Evolutionary conservation across 2,888 invertebrate genomes (phyloP).

Genomic region (Nymphalis polychloros): DNA sequence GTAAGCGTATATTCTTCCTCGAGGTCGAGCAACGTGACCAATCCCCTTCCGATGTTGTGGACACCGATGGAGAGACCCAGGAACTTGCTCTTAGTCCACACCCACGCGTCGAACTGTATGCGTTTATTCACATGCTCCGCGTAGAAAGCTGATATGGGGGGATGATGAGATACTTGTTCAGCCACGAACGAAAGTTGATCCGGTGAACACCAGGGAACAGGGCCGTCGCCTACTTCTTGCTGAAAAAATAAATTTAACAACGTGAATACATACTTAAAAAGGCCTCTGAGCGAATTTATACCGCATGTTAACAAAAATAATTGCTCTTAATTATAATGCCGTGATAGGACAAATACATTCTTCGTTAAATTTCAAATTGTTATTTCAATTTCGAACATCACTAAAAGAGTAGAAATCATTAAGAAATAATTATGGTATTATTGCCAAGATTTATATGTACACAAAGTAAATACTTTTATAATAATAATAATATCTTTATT

Average conservation of each 20-base stretch:
- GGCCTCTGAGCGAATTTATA: no score
- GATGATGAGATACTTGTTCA: constrained; percentile 99
- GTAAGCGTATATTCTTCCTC: constrained; percentile 97
- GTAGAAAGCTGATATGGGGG: constrained; percentile 99
- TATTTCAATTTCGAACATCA: no score
- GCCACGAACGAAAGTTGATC: constrained; percentile 96
- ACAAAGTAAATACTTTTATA: no score
- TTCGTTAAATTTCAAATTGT: no score
- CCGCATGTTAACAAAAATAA: no score
- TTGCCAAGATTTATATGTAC: no score
- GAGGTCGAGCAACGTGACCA: constrained; percentile 93
- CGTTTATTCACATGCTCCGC: constrained; percentile 96
- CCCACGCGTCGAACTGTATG: constrained; percentile 97
- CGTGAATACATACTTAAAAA: no score
- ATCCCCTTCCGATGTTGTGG: constrained; percentile 97
- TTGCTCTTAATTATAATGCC: no score
- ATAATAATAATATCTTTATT: no score
- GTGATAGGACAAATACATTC: no score
- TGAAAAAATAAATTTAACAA: constrained; percentile 32
- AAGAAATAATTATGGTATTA: no score
- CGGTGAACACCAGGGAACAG: constrained; percentile 93
- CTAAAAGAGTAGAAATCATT: no score
- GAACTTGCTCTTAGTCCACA: constrained; percentile 99
- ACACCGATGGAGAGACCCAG: constrained; percentile 98
- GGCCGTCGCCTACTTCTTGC: constrained; percentile 87